These are phyloP conservation scores for Lineus longissimus DNA, from an alignment of 1,140 invertebrate species.

Conservation along the genomic window DNA sequence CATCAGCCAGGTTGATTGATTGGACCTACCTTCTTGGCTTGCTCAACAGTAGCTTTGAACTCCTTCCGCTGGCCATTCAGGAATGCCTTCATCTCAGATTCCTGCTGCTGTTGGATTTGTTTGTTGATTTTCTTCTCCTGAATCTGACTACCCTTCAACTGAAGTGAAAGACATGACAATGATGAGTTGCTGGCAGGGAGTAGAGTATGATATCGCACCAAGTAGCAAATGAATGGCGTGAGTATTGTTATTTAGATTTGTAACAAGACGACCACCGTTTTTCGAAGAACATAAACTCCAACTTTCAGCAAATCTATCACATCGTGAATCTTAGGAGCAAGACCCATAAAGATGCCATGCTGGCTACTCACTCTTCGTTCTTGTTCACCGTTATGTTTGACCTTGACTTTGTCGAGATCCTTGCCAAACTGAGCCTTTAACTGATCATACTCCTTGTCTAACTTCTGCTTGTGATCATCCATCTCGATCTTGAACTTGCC, in stretches of 20 bases:
- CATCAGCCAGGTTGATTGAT: too few species aligned
- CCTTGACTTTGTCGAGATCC: conserved; percentile 85
- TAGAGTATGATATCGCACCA: too few species aligned
- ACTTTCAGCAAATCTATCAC: not conserved
- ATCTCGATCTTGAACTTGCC: conserved; percentile 91
- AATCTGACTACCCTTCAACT: conserved; percentile 68
- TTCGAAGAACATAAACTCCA: too few species aligned
- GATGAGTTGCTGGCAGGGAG: too few species aligned
- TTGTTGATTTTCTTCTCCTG: conserved; percentile 92
- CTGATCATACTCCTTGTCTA: conserved; percentile 96
- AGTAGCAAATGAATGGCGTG: too few species aligned
- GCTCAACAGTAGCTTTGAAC: conserved; percentile 96
- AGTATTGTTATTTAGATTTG: too few species aligned
- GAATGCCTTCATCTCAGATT: conserved; percentile 84
- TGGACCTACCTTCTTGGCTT: conserved; percentile 71
- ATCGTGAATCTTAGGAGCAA: not conserved
- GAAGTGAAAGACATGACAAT: conserved; percentile 29
- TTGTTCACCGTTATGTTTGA: conserved; percentile 83
- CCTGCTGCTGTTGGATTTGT: conserved; percentile 83
- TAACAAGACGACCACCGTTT: too few species aligned
- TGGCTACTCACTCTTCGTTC: conserved; percentile 55
- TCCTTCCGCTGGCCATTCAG: conserved; percentile 91
- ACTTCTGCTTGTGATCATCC: conserved; percentile 88
- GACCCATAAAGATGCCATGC: too few species aligned
- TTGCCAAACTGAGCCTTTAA: conserved; percentile 84